A percentile compares a stretch with the other conserved stretches of the same genome.
These are phyloP conservation scores for Xiphophorus maculatus DNA, from an alignment of 2,113 vertebrate species.

Conservation along the genomic window DNA sequence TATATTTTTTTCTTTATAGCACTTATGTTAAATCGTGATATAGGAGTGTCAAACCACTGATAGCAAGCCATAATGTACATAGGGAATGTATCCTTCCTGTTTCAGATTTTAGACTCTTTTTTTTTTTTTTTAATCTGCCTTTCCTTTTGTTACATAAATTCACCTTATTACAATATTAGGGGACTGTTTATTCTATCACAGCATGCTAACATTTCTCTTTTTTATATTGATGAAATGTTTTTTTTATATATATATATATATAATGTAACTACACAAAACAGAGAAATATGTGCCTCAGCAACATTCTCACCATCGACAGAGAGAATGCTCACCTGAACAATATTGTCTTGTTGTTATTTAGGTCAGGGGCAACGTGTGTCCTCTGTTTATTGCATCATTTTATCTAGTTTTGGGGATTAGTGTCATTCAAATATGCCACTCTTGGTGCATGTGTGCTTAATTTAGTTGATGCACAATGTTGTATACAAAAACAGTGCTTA, in stretches of 20 bases:
- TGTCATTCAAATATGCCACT: conserved; percentile 49
- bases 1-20: not conserved
- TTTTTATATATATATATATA: conserved; percentile 7
- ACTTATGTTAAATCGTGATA: conserved; percentile 2
- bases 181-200: conserved; percentile 18
- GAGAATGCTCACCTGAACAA: conserved; percentile 55
- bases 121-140: conserved; percentile 25
- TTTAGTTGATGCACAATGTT: conserved; percentile 30
- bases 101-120: conserved; percentile 15
- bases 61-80: conserved; percentile 46
- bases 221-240: conserved; percentile 34
- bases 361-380: conserved; percentile 48
- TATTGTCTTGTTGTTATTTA: conserved; percentile 57
- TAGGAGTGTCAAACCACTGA: conserved; percentile 11
- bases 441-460: conserved; percentile 34
- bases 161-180: conserved; percentile 14
- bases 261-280: conserved; percentile 23
- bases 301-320: conserved; percentile 53
- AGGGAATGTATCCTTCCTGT: conserved; percentile 51
- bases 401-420: conserved; percentile 58
- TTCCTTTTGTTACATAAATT: conserved; percentile 38
- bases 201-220: conserved; percentile 16
- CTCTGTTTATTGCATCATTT: conserved; percentile 47
- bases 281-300: conserved; percentile 71
- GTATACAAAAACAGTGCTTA: conserved; percentile 39